Percentiles rank a stretch among this genome's conserved stretches.
Evolutionary conservation across 2,797 vertebrate species (phyloP).

Genomic region (Melanogrammus aeglefinus): DNA sequence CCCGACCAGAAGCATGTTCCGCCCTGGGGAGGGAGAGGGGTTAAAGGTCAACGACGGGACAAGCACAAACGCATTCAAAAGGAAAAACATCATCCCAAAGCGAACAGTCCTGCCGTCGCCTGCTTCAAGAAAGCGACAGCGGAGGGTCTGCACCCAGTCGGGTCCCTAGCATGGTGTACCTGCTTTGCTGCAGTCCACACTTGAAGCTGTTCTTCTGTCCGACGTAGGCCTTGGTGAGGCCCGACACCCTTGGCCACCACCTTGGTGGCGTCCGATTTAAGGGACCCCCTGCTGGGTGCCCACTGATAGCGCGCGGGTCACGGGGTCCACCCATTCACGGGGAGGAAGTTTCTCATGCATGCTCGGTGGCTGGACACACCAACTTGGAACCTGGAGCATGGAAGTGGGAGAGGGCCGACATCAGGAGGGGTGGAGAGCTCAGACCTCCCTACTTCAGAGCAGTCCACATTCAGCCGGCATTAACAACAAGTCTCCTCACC

Average conservation of each 20-base stretch:
- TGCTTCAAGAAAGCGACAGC: no score
- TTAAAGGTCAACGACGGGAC: background rate
- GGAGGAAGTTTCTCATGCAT: conserved; percentile 89
- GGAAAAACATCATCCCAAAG: background rate
- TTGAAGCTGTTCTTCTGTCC: conserved; percentile 93
- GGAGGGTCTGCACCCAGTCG: conserved; percentile 11
- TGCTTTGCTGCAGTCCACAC: conserved; percentile 93
- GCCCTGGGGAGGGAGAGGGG: conserved; percentile 65
- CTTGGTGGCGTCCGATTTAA: conserved; percentile 80
- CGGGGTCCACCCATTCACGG: conserved; percentile 85
- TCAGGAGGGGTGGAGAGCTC: background rate
- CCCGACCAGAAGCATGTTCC: conserved; percentile 92
- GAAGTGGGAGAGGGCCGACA: background rate
- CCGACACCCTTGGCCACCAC: conserved; percentile 86
- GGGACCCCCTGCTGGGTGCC: conserved; percentile 67
- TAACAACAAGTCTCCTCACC: conserved; percentile 59
- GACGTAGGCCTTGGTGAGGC: conserved; percentile 82
- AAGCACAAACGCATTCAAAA: background rate
- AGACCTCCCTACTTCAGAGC: background rate
- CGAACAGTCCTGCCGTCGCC: background rate
- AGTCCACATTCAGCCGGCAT: background rate
- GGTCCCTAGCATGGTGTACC: conserved; percentile 63
- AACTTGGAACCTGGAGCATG: conserved; percentile 80
- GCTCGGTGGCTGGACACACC: conserved; percentile 87
- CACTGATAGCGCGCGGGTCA: conserved; percentile 74